phyloP scores from a whole-genome alignment of 1,140 invertebrate species.

The Piezodorus guildinii region DNA sequence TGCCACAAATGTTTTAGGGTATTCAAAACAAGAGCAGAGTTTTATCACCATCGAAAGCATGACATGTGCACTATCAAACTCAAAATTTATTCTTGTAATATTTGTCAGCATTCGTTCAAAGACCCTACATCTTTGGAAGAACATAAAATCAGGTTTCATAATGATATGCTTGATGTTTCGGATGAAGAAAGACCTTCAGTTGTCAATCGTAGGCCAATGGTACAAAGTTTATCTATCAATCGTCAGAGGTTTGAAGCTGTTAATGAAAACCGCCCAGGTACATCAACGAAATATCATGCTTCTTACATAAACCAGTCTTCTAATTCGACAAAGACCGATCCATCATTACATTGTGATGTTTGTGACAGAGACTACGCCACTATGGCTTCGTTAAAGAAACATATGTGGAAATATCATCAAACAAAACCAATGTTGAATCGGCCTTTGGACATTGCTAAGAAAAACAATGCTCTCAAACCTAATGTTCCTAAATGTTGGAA shows the following conservation, averaged over 20 bases:
- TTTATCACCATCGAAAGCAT: background rate
- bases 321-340: background rate
- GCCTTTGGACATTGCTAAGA: background rate
- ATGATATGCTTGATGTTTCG: background rate
- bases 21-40: slow-evolving; percentile 1
- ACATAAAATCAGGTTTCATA: slow-evolving; percentile 8
- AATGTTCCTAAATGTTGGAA: slow-evolving; percentile 4
- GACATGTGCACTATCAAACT: slow-evolving; percentile 1
- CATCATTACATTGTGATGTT: background rate
- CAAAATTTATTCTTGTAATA: slow-evolving; percentile 3
- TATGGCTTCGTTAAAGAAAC: background rate
- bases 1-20: slow-evolving; percentile 6
- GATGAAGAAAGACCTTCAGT: background rate
- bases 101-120: slow-evolving; percentile 4
- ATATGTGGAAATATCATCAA: background rate
- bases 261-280: background rate
- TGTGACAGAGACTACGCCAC: background rate
- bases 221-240: background rate
- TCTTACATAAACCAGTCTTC: background rate
- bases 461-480: background rate
- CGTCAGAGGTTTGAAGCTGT: background rate
- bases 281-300: background rate
- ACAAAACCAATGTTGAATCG: background rate
- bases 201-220: too few relatives aligned
- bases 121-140: background rate